These are phyloP conservation scores for Morone chrysops DNA, from an alignment of 2,113 vertebrate genomes.

Conservation along the genomic window DNA sequence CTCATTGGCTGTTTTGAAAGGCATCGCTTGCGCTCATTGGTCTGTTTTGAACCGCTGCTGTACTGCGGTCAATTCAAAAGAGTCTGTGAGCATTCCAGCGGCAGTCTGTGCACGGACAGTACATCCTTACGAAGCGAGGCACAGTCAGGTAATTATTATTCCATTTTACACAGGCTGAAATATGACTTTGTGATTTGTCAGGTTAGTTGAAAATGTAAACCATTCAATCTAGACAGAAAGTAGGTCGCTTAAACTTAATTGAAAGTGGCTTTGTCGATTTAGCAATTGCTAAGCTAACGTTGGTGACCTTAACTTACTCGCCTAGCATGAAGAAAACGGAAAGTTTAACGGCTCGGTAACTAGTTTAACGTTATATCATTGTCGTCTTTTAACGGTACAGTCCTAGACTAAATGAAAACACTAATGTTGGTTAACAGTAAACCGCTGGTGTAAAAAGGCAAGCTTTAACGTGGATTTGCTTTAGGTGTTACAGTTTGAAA, in stretches of 20 bases:
- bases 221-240: no score
- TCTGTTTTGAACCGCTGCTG: constrained; percentile 72
- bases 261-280: not conserved
- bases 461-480: not conserved
- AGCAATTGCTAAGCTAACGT: constrained; percentile 38
- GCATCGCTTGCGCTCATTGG: constrained; percentile 65
- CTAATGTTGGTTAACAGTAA: no score
- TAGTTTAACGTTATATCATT: not conserved
- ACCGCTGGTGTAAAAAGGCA: not conserved
- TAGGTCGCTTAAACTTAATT: not conserved
- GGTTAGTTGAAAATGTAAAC: not conserved
- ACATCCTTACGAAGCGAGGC: not conserved
- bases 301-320: not conserved
- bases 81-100: constrained; percentile 25
- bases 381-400: not conserved
- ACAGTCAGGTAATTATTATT: constrained; percentile 33
- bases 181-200: not conserved
- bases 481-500: not conserved
- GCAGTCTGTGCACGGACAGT: not conserved
- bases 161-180: not conserved
- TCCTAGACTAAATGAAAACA: not conserved
- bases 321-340: not conserved
- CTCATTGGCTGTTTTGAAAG: constrained; percentile 81
- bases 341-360: not conserved
- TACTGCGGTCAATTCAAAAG: constrained; percentile 78